phyloP scores from a whole-genome alignment of 2,888 invertebrate genomes.

The Ptycholaimellus sp. region DNA sequence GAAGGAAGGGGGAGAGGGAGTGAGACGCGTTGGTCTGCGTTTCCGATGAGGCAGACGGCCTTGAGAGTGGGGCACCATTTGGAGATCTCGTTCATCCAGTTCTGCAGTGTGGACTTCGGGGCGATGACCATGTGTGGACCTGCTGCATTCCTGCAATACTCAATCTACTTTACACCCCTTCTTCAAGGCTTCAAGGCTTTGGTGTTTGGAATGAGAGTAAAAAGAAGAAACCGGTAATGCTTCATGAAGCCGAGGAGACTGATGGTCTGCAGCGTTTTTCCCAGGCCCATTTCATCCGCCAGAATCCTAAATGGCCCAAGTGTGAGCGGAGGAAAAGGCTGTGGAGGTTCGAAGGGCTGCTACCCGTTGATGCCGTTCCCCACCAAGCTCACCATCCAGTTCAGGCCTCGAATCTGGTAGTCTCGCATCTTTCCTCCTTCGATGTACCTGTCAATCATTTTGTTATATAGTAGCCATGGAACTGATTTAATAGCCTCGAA shows the following conservation, averaged over 20 bases:
- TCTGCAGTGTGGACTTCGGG: constrained; percentile 87
- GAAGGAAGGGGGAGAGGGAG: no score
- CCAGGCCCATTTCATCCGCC: constrained; percentile 98
- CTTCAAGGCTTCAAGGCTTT: no score
- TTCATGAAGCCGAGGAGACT: constrained; percentile 92
- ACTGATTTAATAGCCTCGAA: constrained; percentile 4
- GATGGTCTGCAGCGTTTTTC: constrained; percentile 94
- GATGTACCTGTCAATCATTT: constrained; percentile 37
- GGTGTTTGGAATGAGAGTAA: no score
- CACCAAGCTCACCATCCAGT: constrained; percentile 97
- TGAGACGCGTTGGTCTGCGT: constrained; percentile 65
- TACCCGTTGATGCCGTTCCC: constrained; percentile 98
- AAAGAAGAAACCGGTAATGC: constrained; percentile 63
- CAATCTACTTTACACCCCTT: no score
- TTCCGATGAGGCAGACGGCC: constrained; percentile 82
- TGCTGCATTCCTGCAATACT: no score
- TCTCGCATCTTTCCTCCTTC: constrained; percentile 82
- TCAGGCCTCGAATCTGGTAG: constrained; percentile 85
- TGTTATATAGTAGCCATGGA: no score
- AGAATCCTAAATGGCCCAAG: no score
- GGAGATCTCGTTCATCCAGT: constrained; percentile 92
- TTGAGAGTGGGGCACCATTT: constrained; percentile 81
- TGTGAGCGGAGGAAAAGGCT: no score
- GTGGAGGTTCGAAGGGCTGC: no score
- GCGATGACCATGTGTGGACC: constrained; percentile 95